A percentile compares a stretch with the other conserved stretches of the same genome.
Conservation (phyloP, 2,113 vertebrate genomes). For the Brachirus orientalis region DNA sequence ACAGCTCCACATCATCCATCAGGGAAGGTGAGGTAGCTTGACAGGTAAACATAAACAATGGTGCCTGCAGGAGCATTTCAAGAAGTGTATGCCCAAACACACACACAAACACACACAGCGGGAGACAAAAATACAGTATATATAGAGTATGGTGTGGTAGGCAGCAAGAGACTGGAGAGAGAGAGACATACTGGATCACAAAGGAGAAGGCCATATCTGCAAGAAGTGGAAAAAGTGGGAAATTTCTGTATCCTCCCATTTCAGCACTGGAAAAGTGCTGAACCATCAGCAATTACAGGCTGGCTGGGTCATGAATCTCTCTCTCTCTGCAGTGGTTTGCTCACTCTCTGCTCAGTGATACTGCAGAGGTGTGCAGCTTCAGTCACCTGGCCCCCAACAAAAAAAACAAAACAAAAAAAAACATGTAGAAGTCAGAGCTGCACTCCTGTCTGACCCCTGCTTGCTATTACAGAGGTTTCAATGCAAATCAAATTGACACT, state of each 20-base stretch:
- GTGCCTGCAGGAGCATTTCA: slow-evolving; percentile 56
- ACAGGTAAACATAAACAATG: slow-evolving; percentile 67
- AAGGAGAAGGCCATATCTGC: slow-evolving; percentile 52
- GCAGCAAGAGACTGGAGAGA: slow-evolving; percentile 17
- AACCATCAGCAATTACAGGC: slow-evolving; percentile 78
- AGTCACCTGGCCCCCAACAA: slow-evolving; percentile 34
- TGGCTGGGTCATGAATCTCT: slow-evolving; percentile 76
- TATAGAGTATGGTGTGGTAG: slow-evolving; percentile 34
- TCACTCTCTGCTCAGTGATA: slow-evolving; percentile 35
- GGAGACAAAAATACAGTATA: slow-evolving; percentile 28
- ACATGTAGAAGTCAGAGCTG: background rate
- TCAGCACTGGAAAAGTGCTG: slow-evolving; percentile 73
- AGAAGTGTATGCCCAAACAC: slow-evolving; percentile 13
- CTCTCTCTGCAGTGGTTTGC: slow-evolving; percentile 65
- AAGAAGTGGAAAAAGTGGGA: slow-evolving; percentile 63
- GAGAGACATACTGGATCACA: slow-evolving; percentile 46
- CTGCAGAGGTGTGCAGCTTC: slow-evolving; percentile 58
- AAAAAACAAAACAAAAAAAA: background rate
- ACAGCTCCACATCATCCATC: slow-evolving; percentile 58
- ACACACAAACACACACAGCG: slow-evolving; percentile 8
- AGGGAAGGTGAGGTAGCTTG: slow-evolving; percentile 61
- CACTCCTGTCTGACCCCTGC: slow-evolving; percentile 3
- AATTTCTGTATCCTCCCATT: slow-evolving; percentile 72
- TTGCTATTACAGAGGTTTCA: slow-evolving; percentile 5
- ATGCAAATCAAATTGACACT: slow-evolving; percentile 57